Evolutionary conservation across 2,888 invertebrate genomes (phyloP), one percentile per base, ranked within the genome.

Genomic region (Ormia ochracea): DNA sequence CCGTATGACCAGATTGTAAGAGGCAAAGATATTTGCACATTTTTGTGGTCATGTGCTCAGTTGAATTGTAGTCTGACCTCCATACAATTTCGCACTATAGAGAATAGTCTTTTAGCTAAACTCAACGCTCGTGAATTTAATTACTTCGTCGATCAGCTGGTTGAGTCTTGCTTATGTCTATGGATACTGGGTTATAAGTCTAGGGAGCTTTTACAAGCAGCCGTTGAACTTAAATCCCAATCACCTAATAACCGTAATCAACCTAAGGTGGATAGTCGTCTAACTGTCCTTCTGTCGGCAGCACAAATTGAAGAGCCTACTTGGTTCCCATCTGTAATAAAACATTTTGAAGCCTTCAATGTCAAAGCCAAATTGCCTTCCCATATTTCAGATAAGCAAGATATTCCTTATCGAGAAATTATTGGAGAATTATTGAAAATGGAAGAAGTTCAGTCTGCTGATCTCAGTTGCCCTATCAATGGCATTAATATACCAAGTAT

Each of bases 401-500:
- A 75, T 0, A 84, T 85, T 58, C 77, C 90, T 12, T 81, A 79
- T 0, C 66, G 80, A 2, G 83, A 85, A 12, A 76, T 84, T 0
- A 79, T 84, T 4, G 10, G 26, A 0, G 82, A 85, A 28, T 65
- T 89, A 14, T 31, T 74, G 2, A 65, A 69, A 1, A 86, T 87
- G 26, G 65, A 84, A 14, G 78, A 80, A 0, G 83, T 88, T 0
- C 81, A 84, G 21, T 82, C 83, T 7, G 84, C 83, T 1, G 82
- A 85, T 12, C 45, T 87, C 6, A 85, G 87, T 0, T 83, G 84
- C 33, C 89, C 89, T 21, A 86, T 90, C 23, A 84, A 77, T 23
- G 88, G 88, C 23, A 84, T 90, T 17, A 90, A 90, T 83, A 81
- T 90, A 69, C 86, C 89, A 4, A 85, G 89, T 6, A 82, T 90